Conservation (phyloP, 2,113 vertebrate species). For the Malaclemys terrapin region DNA sequence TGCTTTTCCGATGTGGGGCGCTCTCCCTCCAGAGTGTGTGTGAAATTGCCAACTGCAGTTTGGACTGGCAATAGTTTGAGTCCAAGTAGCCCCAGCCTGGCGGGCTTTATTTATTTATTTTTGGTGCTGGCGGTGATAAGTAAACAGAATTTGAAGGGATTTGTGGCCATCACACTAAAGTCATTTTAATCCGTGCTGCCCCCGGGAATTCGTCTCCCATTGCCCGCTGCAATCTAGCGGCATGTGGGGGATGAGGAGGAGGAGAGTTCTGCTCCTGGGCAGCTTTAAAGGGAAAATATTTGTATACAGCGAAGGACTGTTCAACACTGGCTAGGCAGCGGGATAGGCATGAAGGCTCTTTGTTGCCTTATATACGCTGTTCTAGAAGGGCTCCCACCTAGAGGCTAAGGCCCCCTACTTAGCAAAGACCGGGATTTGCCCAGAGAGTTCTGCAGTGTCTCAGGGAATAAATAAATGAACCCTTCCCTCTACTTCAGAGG, state of each 20-base stretch:
- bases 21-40: accelerated
- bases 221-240: not conserved
- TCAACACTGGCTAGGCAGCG: not conserved
- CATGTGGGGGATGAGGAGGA: no score
- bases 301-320: not conserved
- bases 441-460: no score
- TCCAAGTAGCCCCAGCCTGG: not conserved
- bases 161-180: not conserved
- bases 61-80: not conserved
- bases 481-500: no score
- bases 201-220: not conserved
- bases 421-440: not conserved
- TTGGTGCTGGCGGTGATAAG: no score
- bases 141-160: constrained; percentile 6
- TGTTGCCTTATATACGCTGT: not conserved
- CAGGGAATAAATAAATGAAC: no score
- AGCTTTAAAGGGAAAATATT: not conserved
- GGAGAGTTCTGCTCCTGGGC: not conserved
- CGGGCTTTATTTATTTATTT: no score
- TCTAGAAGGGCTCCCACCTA: no score
- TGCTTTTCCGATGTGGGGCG: accelerated
- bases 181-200: not conserved
- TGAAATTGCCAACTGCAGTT: not conserved
- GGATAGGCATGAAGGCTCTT: not conserved
- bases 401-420: not conserved